Conservation (phyloP, 2,113 vertebrate genomes). For the Boulengeromyrus knoepffleri region DNA sequence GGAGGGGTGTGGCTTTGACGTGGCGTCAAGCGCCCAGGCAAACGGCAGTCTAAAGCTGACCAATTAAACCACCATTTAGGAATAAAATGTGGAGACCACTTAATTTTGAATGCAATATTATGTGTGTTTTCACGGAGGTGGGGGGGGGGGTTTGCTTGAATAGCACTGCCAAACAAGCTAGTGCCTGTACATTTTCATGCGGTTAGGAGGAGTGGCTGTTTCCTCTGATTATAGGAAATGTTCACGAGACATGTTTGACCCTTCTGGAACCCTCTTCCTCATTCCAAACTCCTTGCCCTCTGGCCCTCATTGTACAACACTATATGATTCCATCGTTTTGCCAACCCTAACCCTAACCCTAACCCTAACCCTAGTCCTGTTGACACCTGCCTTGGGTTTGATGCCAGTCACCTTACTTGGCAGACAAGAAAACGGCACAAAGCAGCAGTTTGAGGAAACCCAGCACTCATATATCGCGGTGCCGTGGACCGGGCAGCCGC, state of each 20-base stretch:
- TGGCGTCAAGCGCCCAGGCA: neutral
- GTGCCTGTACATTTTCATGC: neutral
- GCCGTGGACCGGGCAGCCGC: conserved; percentile 41
- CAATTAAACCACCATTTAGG: neutral
- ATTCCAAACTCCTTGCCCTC: conserved; percentile 40
- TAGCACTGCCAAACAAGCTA: neutral
- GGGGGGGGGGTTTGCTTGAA: neutral
- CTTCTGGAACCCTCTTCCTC: neutral
- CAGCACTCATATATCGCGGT: conserved; percentile 62
- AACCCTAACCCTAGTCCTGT: conserved; percentile 42
- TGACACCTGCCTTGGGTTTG: conserved; percentile 65
- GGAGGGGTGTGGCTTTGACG: neutral
- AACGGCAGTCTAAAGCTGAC: neutral
- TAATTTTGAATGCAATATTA: neutral
- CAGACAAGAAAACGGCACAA: conserved; percentile 60
- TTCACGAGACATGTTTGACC: neutral
- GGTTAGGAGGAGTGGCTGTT: neutral
- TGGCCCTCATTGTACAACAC: conserved; percentile 50
- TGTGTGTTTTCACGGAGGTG: neutral
- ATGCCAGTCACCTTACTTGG: conserved; percentile 68
- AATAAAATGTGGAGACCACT: neutral
- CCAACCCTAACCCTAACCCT: conserved; percentile 30
- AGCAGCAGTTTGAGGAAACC: conserved; percentile 64
- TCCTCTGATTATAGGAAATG: neutral
- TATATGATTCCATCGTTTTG: conserved; percentile 54